Evolutionary conservation across 1,140 invertebrate species (phyloP), one percentile per base, ranked within the genome.

Genomic region (Gonioctena quinquepunctata): DNA sequence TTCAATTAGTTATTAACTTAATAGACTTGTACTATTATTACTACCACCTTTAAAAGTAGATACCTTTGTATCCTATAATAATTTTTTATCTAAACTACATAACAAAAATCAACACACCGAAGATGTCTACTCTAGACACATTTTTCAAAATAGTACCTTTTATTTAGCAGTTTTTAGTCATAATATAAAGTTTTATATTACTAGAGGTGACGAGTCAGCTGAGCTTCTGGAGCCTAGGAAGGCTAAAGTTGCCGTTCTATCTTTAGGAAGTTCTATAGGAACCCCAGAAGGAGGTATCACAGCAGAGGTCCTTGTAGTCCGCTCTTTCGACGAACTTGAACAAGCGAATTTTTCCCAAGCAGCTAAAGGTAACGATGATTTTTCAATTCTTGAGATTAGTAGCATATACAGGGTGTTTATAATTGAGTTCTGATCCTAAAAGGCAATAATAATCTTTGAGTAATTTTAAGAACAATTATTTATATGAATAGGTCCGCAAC

Each of bases 231-330:
- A 83, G 68, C 92, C 92, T 16, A 80, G 89, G 68, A 72, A 75
- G 1, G 86, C 91, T 72, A 82, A 87, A 54, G 75, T 93, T 18
- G 81, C 83, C 2, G 81, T 93, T 65, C 75, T 93, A 11, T 91
- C 91, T 21, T 81, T 93, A 4, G 92, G 91, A 33, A 84, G 82
- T 16, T 90, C 87, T 72, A 83, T 93, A 13, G 87, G 87, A 60
- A 93, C 92, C 42, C 86, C 88, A 16, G 73, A 81, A 16, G 85
- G 88, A 70, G 92, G 92, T 11, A 89, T 94, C 22, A 88, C 86
- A 25, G 91, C 90, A 19, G 86, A 90, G 77, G 90, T 88, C 11
- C 79, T 94, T n/a, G 90, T 93, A 1, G 89, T 94, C 0, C 83
- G 83, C 18, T 87, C 82, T 72, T 93, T 93, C 81, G 86, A 89